These are phyloP conservation scores for Edolisoma coerulescens DNA, from an alignment of 2,113 vertebrate genomes.

Conservation along the genomic window DNA sequence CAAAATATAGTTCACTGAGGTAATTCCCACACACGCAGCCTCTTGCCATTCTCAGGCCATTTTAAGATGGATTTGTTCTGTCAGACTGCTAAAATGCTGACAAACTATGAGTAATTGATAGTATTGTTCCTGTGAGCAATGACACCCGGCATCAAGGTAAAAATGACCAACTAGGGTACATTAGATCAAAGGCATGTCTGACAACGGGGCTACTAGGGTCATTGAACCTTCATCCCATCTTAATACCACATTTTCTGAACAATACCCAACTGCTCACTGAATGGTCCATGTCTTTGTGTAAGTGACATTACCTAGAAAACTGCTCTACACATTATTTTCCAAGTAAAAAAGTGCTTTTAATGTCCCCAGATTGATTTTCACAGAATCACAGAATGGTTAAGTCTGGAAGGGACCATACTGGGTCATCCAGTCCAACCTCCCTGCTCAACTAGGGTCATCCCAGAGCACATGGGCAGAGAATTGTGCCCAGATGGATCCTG, in stretches of 20 bases:
- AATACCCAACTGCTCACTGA: neutral
- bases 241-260: neutral
- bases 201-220: neutral
- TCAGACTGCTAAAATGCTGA: neutral
- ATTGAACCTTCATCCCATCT: neutral
- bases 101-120: neutral
- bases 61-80: neutral
- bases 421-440: neutral
- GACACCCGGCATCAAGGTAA: neutral
- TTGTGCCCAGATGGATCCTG: neutral
- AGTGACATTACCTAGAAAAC: neutral
- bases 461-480: neutral
- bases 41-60: neutral
- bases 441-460: neutral
- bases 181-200: neutral
- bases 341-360: slow-evolving; percentile 8
- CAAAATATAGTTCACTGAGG: neutral
- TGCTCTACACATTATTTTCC: slow-evolving; percentile 16
- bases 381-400: neutral
- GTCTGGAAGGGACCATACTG: neutral
- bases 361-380: neutral
- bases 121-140: neutral
- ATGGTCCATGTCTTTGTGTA: neutral
- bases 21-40: neutral
- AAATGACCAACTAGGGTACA: neutral